These are phyloP conservation scores for Aphelenchoides avenae DNA, from an alignment of 1,140 invertebrate genomes.

Conservation along the genomic window DNA sequence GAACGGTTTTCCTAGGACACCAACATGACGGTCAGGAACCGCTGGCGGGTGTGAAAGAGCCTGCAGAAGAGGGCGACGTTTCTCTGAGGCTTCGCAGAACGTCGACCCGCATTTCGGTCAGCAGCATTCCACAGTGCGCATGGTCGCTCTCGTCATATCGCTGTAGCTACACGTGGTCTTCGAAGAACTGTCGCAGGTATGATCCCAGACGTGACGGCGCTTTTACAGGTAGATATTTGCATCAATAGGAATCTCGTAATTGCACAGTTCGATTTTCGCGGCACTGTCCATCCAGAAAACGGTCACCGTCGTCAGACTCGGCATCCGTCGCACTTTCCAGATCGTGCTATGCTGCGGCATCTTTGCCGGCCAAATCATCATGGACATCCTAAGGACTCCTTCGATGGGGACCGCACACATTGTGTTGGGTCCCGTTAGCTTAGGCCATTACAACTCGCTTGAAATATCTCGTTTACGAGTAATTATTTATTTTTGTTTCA, in stretches of 20 bases:
- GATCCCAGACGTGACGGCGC: constrained; percentile 42
- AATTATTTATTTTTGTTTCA: too few relatives aligned
- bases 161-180: constrained; percentile 55
- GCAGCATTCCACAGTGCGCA: constrained; percentile 40
- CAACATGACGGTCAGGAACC: neutral
- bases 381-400: constrained; percentile 27
- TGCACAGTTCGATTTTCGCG: constrained; percentile 61
- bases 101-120: constrained; percentile 31
- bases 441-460: too few relatives aligned
- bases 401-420: constrained; percentile 26
- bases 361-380: constrained; percentile 62
- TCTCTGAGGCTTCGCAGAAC: constrained; percentile 9
- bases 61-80: neutral
- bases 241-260: neutral
- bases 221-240: constrained; percentile 43
- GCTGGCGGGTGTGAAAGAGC: neutral
- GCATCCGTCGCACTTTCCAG: constrained; percentile 64
- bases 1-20: constrained; percentile 22
- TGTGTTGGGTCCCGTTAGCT: too few relatives aligned
- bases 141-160: constrained; percentile 49
- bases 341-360: constrained; percentile 66
- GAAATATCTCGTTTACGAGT: too few relatives aligned
- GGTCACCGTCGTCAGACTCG: constrained; percentile 67
- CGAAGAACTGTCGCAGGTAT: constrained; percentile 55
- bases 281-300: constrained; percentile 68